Evolutionary conservation across 1,140 invertebrate genomes (phyloP).

Genomic region (Listronotus bonariensis): DNA sequence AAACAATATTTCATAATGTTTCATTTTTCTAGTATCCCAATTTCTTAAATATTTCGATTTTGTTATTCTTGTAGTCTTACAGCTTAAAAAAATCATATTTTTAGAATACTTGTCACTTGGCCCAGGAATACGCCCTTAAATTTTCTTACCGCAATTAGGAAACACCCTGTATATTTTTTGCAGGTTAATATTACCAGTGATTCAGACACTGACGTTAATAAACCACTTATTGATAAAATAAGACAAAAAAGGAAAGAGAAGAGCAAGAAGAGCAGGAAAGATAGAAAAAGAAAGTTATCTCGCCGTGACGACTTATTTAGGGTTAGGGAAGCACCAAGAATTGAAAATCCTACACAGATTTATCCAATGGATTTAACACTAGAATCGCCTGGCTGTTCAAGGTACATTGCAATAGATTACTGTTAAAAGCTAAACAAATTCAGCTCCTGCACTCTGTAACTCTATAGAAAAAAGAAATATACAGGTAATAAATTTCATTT

Average conservation of each 20-base stretch:
- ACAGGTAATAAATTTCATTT: too few relatives aligned
- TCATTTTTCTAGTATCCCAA: too few relatives aligned
- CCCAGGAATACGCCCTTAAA: too few relatives aligned
- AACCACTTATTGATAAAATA: conserved; percentile 29
- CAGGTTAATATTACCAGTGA: conserved; percentile 26
- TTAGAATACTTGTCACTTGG: not conserved
- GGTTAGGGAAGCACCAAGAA: not conserved
- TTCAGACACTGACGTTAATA: conserved; percentile 24
- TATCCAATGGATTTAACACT: conserved; percentile 21
- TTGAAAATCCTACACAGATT: conserved; percentile 13
- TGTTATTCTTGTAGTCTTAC: too few relatives aligned
- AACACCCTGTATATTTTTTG: too few relatives aligned
- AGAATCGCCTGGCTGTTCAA: conserved; percentile 22
- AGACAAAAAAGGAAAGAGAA: conserved; percentile 16
- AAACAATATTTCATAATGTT: too few relatives aligned
- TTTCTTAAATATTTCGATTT: too few relatives aligned
- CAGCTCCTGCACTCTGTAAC: too few relatives aligned
- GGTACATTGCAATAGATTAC: conserved; percentile 5
- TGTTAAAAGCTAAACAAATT: too few relatives aligned
- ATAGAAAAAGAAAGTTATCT: conserved; percentile 1
- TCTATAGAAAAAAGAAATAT: too few relatives aligned
- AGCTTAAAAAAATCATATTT: too few relatives aligned
- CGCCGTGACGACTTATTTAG: not conserved
- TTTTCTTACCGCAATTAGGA: too few relatives aligned
- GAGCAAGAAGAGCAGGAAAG: conserved; percentile 7